Percentiles rank a stretch among this genome's conserved stretches.
phyloP scores from a whole-genome alignment of 1,140 invertebrate species.

The Venturia canescens region DNA sequence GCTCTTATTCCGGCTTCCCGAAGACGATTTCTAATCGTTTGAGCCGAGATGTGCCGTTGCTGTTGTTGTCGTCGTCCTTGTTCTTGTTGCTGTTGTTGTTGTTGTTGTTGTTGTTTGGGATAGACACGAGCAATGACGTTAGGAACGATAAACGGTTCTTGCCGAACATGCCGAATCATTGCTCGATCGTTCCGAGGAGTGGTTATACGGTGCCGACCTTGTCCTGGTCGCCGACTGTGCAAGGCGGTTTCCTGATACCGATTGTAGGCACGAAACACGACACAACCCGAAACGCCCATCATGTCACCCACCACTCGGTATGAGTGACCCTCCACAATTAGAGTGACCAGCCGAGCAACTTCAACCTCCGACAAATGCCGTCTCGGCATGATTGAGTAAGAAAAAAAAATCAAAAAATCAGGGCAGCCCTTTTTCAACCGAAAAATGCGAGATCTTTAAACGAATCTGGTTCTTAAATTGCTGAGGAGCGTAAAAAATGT shows the following conservation, averaged over 20 bases:
- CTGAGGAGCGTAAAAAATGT: no score
- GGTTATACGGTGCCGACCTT: slow-evolving; percentile 39
- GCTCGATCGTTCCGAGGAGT: slow-evolving; percentile 40
- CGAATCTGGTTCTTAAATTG: no score
- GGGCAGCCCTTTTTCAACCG: no score
- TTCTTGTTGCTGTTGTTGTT: slow-evolving; percentile 30
- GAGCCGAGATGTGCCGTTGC: no score
- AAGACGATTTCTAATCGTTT: no score
- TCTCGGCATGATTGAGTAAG: no score
- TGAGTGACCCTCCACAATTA: background rate
- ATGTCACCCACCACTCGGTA: background rate
- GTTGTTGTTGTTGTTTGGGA: slow-evolving; percentile 36
- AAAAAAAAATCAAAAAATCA: no score
- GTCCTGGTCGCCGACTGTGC: background rate
- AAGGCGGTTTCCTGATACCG: background rate
- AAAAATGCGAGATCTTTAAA: no score
- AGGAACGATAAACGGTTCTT: slow-evolving; percentile 28
- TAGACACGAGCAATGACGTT: slow-evolving; percentile 16
- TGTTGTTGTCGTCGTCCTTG: slow-evolving; percentile 15
- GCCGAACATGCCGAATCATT: slow-evolving; percentile 38
- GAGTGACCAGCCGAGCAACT: slow-evolving; percentile 5
- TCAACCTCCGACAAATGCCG: no score
- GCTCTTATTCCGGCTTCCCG: no score
- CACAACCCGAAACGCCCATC: slow-evolving; percentile 23
- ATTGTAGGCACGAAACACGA: slow-evolving; percentile 36